Base-by-base conservation (phyloP, 2,113 vertebrate genomes). In the Panthera uncia region DNA sequence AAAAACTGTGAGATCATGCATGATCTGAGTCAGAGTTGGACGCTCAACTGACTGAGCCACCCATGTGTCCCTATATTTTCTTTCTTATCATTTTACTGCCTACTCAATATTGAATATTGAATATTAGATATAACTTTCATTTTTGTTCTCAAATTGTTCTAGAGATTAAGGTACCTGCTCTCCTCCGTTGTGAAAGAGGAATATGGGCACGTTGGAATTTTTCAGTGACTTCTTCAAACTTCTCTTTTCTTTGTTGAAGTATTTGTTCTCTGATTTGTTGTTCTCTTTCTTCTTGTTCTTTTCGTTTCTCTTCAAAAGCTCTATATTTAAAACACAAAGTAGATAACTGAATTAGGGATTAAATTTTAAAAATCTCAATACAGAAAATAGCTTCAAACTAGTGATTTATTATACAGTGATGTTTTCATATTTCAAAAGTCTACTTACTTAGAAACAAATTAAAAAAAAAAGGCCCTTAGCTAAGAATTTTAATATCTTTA, bases 161-260 rank as follows among this genome's bases (percentile, higher is more conserved):
- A 85, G 71, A 89, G 91, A 97, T 92, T 88, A 94, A 97, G 98
- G 96, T 93, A 99, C 99, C 98, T 98, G 98, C 97, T 98, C 98
- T 98, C 71, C 87, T 99, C 87, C 98, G 98, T 86, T 99, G 99
- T 91, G 99, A 98, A 25, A 98, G 98, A 74, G 99, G 99, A 21
- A 99, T 94, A 94, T 99, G 99, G 69, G 98, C 99, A 98, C 98
- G 99, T 79, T 99, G 99, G 96, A 99, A 99, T 86, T 99, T 99
- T 95, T 99, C 99, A 36, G 99, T 99, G n/a, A 99, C 99, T 91
- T 99, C 99, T 97, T 99, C 99, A 80, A 99, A 97, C 93, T 98
- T 99, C 68, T 99, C 98, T 84, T 98, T 99, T 93, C 99, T 99
- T 95, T 99, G 99, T 86, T 99, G 99, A 41, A 99, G 98, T 97